Evolutionary conservation across 2,888 invertebrate species (phyloP).

Genomic region (Monopis laevigella): DNA sequence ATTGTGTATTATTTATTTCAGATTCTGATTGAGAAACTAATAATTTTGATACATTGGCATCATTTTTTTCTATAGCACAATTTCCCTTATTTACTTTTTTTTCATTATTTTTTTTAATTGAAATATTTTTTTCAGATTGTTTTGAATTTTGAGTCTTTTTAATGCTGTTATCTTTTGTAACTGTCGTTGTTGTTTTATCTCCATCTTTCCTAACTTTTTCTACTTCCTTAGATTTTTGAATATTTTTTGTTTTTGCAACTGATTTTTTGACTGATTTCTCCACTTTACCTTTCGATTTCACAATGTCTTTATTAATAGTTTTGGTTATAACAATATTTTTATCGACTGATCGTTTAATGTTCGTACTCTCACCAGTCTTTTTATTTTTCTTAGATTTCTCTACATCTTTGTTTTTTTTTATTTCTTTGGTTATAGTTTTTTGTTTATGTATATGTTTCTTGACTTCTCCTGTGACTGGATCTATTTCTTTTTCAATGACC

Average conservation of each 20-base stretch:
- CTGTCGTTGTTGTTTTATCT: background rate
- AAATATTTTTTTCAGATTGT: background rate
- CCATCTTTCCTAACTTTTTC: background rate
- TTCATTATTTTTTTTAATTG: too few species aligned
- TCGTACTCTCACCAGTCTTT: background rate
- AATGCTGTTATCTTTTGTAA: background rate
- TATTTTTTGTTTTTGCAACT: background rate
- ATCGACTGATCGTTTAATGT: background rate
- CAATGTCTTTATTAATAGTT: constrained; percentile 2
- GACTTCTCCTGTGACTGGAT: background rate
- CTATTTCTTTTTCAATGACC: background rate
- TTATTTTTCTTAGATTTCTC: background rate
- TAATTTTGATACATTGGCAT: background rate
- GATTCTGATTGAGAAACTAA: background rate
- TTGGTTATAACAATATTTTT: background rate
- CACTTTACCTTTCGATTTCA: background rate
- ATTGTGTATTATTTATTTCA: background rate
- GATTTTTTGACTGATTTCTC: constrained; percentile 1
- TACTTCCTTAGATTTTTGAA: background rate
- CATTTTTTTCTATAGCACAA: background rate
- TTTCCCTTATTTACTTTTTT: background rate
- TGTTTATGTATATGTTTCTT: background rate
- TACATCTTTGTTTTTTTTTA: background rate
- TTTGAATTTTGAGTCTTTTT: background rate
- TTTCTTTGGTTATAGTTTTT: background rate